Percentiles rank a stretch among this genome's conserved stretches.
Conservation (phyloP, 2,113 vertebrate species). For the Paramisgurnus dabryanus region DNA sequence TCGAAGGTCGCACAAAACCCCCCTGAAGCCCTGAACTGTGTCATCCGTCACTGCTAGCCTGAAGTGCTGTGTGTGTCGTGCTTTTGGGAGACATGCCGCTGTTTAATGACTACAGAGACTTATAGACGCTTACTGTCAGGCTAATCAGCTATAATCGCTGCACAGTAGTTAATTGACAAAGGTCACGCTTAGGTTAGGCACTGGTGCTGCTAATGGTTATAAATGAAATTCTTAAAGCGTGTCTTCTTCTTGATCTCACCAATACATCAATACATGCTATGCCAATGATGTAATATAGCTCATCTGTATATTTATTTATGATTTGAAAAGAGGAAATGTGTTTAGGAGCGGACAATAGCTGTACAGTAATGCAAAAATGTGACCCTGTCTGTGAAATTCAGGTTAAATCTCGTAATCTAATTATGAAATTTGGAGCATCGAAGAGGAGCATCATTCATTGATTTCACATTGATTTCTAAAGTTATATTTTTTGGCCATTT, state of each 20-base stretch:
- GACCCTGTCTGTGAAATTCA: too few species aligned
- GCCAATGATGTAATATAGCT: not conserved
- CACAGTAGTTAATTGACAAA: conserved; percentile 49
- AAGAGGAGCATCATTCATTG: too few species aligned
- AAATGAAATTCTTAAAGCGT: conserved; percentile 16
- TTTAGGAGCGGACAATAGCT: not conserved
- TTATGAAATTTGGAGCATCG: too few species aligned
- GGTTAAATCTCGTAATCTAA: too few species aligned
- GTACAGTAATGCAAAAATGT: too few species aligned
- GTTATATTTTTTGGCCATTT: too few species aligned
- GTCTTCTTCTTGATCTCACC: conserved; percentile 15
- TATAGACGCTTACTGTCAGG: conserved; percentile 50
- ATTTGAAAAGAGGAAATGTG: not conserved
- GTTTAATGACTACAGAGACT: conserved; percentile 51
- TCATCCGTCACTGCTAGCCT: conserved; percentile 53
- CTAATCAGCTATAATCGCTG: conserved; percentile 50
- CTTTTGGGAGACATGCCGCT: conserved; percentile 43
- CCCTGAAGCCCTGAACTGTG: conserved; percentile 45
- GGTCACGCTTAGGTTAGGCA: conserved; percentile 48
- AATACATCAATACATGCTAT: conserved; percentile 25
- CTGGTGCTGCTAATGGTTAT: conserved; percentile 29
- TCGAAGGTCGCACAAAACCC: conserved; percentile 32
- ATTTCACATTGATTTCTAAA: too few species aligned
- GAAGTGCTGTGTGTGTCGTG: conserved; percentile 28
- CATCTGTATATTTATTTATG: not conserved